phyloP scores from a whole-genome alignment of 2,888 invertebrate genomes.

The Epistrophe eligans region DNA sequence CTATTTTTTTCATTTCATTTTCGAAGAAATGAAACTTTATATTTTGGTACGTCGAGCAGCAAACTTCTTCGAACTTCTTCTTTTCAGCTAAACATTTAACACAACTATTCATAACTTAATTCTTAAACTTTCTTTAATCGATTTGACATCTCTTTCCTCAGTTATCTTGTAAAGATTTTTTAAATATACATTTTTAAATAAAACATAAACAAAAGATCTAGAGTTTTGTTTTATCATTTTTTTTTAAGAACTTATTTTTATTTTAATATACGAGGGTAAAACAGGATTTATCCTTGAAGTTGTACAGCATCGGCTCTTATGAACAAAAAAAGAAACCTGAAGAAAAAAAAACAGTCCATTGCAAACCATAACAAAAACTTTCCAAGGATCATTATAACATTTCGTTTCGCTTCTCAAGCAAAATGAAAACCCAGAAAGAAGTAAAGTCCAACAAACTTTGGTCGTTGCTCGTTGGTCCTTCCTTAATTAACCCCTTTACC shows the following conservation, averaged over 20 bases:
- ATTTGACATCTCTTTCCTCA: slow-evolving; percentile 9
- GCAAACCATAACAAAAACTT: slow-evolving; percentile 66
- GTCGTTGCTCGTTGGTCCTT: slow-evolving; percentile 51
- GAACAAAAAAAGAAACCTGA: background rate
- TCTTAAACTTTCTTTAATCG: background rate
- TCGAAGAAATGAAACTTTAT: too few relatives aligned
- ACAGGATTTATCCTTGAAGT: slow-evolving; percentile 16
- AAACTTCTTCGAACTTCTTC: background rate
- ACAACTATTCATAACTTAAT: background rate
- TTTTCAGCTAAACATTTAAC: background rate
- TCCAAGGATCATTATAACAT: slow-evolving; percentile 65
- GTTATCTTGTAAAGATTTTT: background rate
- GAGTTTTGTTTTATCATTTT: background rate
- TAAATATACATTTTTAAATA: background rate
- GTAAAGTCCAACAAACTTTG: slow-evolving; percentile 69
- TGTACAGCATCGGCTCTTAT: too few relatives aligned
- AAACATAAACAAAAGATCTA: background rate
- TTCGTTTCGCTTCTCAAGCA: slow-evolving; percentile 21
- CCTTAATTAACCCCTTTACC: slow-evolving; percentile 68
- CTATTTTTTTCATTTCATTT: too few relatives aligned
- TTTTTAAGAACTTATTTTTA: slow-evolving; percentile 18
- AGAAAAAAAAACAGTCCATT: slow-evolving; percentile 5
- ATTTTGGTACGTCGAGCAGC: background rate
- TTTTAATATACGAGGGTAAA: background rate
- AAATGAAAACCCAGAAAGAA: slow-evolving; percentile 44